A percentile compares a stretch with the other conserved stretches of the same genome.
Evolutionary conservation across 1,140 invertebrate species (phyloP).

Genomic region (Parapsyche elsis): DNA sequence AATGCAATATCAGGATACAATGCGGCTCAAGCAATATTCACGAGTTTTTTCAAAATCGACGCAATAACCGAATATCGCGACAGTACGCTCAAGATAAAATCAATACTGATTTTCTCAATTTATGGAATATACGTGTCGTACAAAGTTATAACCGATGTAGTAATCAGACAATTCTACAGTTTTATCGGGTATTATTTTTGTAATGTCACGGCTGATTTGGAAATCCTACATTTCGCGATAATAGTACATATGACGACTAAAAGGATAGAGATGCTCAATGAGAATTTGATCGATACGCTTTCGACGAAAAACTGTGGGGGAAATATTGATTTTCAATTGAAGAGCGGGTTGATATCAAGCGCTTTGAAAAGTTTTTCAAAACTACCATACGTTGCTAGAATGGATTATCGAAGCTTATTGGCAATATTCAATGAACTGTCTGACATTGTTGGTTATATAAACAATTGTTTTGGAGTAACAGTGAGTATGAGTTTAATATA

Average conservation of each 20-base stretch:
- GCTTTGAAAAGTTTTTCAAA: background rate
- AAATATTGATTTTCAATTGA: background rate
- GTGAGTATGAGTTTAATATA: background rate
- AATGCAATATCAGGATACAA: too few species aligned
- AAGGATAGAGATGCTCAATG: background rate
- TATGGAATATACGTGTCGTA: too few species aligned
- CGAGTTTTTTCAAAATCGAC: too few species aligned
- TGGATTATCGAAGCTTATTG: background rate
- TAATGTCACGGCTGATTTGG: background rate
- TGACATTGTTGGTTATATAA: background rate
- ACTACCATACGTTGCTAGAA: background rate
- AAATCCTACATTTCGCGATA: background rate
- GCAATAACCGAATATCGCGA: too few species aligned
- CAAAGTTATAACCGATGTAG: too few species aligned
- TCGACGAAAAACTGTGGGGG: background rate
- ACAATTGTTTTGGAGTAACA: background rate
- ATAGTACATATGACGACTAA: background rate
- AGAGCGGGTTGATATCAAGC: background rate
- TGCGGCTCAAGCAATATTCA: too few species aligned
- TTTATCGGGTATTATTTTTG: too few species aligned
- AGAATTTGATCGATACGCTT: background rate
- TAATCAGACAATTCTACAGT: too few species aligned
- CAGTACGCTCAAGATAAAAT: too few species aligned
- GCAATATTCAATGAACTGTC: background rate
- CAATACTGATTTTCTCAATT: too few species aligned